Base-by-base conservation (phyloP, 2,797 vertebrate genomes). In the Acomys russatus region DNA sequence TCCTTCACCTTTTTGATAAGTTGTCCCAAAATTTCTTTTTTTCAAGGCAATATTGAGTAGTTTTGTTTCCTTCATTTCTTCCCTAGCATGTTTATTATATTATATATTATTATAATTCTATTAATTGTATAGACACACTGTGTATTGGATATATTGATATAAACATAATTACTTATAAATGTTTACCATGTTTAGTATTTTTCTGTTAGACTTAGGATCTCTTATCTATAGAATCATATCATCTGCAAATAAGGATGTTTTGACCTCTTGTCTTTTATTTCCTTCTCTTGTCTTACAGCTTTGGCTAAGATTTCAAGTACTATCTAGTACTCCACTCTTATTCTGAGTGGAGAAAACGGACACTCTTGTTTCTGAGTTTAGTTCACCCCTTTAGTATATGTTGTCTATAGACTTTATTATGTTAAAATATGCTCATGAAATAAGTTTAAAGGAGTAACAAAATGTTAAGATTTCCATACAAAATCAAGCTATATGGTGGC, bases 371-470 rank as follows among this genome's bases (percentile, higher is more conserved):
- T 7, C 59, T 83, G 35, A 17, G 63, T 83, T 83, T 64, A 83
- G 59, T 28, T 44, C 63, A 17, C n/a, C 7, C 23, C 35, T 38
- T 82, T 83, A 83, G 80, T 63, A 9, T 78, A 38, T 63, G 12
- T 38, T 82, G n/a, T 35, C 35, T 44, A 44, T 35, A 61, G 6
- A 51, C 33, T 44, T 83, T 30, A 64, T 63, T 64, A 30, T 30
- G 3, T 44, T 64, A 12, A 64, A 28, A 44, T 38, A 28, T 44
- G 22, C 17, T 83, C 80, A 83, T 35, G 54, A 63, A 38, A 25
- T 38, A 96, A 70, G 59, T 54, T 95, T 95, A 76, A 56, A 95
- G 94, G 94, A 74, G 82, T 15, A 94, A 25, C 30, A 87, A 80
- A 14, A 23, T 85, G 6, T 23, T 92, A 59, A 95, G 73, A 1